These are phyloP conservation scores for Alfaro cultratus DNA, from an alignment of 2,797 vertebrate species.

Conservation along the genomic window DNA sequence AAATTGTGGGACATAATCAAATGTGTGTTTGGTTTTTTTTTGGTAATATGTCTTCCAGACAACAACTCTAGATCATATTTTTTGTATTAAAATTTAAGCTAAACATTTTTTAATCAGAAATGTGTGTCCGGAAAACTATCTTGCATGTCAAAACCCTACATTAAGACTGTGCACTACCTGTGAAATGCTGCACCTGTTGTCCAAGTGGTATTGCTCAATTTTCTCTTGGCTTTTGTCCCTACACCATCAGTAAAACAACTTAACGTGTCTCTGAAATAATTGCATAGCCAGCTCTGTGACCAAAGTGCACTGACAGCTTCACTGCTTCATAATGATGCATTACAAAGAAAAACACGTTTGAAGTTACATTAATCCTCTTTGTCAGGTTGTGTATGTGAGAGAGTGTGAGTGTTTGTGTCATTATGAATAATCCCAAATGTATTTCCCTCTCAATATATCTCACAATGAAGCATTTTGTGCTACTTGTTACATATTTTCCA, in stretches of 20 bases:
- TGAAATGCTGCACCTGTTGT: constrained; percentile 56
- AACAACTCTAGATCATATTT: not conserved
- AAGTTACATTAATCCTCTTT: constrained; percentile 73
- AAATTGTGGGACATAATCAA: not conserved
- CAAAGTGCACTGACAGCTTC: constrained; percentile 76
- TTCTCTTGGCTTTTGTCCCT: constrained; percentile 34
- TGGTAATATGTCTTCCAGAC: not conserved
- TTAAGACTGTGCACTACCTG: constrained; percentile 17
- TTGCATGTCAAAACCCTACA: constrained; percentile 1
- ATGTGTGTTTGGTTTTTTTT: not conserved
- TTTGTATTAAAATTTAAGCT: not conserved
- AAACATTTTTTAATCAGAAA: not conserved
- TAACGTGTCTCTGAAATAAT: constrained; percentile 44
- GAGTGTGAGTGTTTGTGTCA: constrained; percentile 42
- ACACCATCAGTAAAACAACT: constrained; percentile 35
- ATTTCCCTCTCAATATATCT: constrained; percentile 62
- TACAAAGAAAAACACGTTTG: constrained; percentile 77
- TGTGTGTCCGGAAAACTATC: not conserved
- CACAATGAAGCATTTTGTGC: constrained; percentile 62
- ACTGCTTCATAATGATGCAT: constrained; percentile 76
- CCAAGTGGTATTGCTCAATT: constrained; percentile 30
- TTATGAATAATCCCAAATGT: constrained; percentile 66
- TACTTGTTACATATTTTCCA: constrained; percentile 66
- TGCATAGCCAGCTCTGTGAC: constrained; percentile 51
- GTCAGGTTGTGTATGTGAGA: constrained; percentile 29